A percentile compares a stretch with the other conserved stretches of the same genome.
Conservation (phyloP, 2,797 vertebrate genomes). For the Poeciliopsis presidionis region DNA sequence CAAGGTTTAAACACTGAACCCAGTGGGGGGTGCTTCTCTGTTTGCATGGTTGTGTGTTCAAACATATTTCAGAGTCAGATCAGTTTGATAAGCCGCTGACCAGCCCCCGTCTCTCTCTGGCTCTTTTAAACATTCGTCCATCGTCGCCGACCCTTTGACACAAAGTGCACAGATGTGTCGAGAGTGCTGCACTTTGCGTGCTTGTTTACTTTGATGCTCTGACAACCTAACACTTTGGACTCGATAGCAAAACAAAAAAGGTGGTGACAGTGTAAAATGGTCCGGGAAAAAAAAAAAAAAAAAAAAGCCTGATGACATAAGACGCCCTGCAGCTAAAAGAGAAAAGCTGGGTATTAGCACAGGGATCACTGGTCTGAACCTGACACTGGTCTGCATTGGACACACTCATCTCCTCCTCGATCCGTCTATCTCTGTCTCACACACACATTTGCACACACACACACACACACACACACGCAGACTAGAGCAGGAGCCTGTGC, state of each 20-base stretch:
- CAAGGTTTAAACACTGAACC: neutral
- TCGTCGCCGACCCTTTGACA: slow-evolving; percentile 9
- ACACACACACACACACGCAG: neutral
- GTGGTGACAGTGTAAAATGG: slow-evolving; percentile 47
- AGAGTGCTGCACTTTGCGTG: slow-evolving; percentile 2
- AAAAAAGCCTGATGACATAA: slow-evolving; percentile 69
- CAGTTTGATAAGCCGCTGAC: slow-evolving; percentile 1
- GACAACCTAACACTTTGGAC: slow-evolving; percentile 7
- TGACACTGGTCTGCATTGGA: slow-evolving; percentile 53
- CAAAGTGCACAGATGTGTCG: neutral
- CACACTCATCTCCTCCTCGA: slow-evolving; percentile 10
- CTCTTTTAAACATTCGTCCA: slow-evolving; percentile 9
- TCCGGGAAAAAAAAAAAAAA: slow-evolving; percentile 19
- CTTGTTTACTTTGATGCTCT: slow-evolving; percentile 32
- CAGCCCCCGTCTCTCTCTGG: slow-evolving; percentile 3
- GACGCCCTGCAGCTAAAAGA: slow-evolving; percentile 61
- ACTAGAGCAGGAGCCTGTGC: slow-evolving; percentile 18
- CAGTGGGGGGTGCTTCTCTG: neutral
- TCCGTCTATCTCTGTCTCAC: slow-evolving; percentile 11
- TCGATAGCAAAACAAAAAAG: slow-evolving; percentile 52
- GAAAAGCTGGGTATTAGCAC: slow-evolving; percentile 60
- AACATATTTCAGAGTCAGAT: neutral
- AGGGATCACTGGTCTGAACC: slow-evolving; percentile 64
- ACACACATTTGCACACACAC: too few relatives aligned
- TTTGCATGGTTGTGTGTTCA: neutral